Percentiles rank a stretch among this genome's conserved stretches.
Conservation (phyloP, 2,797 vertebrate species). For the Artibeus jamaicensis region DNA sequence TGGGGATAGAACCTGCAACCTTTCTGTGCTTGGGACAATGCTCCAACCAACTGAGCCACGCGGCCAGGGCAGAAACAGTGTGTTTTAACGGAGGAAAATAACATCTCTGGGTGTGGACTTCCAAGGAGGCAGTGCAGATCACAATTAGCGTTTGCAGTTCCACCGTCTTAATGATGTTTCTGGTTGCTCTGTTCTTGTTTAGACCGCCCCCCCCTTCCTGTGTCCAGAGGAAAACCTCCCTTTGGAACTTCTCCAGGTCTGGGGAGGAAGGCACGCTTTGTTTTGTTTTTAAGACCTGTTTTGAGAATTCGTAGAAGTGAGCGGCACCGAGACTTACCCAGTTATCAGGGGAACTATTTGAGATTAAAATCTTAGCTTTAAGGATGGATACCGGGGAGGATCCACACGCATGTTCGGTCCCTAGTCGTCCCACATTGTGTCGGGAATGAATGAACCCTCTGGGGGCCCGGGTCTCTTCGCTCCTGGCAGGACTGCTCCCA, state of each 20-base stretch:
- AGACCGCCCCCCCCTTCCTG: not conserved
- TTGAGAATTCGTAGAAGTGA: not conserved
- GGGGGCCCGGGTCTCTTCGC: not conserved
- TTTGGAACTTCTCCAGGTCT: not conserved
- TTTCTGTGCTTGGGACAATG: too few relatives aligned
- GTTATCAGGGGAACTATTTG: not conserved
- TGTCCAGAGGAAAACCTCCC: not conserved
- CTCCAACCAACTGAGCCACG: too few relatives aligned
- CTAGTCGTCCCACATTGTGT: not conserved
- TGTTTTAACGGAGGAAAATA: not conserved
- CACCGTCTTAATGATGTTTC: not conserved
- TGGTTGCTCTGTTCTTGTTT: not conserved
- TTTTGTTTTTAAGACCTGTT: not conserved
- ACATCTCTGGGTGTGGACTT: not conserved
- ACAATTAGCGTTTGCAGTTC: accelerated
- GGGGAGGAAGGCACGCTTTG: not conserved
- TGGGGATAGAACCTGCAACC: too few relatives aligned
- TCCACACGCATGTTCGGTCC: accelerated
- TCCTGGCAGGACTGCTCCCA: not conserved
- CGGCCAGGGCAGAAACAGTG: not conserved
- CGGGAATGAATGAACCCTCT: not conserved
- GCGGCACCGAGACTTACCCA: not conserved
- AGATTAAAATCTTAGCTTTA: not conserved
- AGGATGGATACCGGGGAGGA: not conserved
- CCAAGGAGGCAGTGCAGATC: not conserved